Percentiles rank a stretch among this genome's conserved stretches.
phyloP scores from a whole-genome alignment of 37 sponge, comb jelly and placozoan genomes.

The Aplysina aerophoba region DNA sequence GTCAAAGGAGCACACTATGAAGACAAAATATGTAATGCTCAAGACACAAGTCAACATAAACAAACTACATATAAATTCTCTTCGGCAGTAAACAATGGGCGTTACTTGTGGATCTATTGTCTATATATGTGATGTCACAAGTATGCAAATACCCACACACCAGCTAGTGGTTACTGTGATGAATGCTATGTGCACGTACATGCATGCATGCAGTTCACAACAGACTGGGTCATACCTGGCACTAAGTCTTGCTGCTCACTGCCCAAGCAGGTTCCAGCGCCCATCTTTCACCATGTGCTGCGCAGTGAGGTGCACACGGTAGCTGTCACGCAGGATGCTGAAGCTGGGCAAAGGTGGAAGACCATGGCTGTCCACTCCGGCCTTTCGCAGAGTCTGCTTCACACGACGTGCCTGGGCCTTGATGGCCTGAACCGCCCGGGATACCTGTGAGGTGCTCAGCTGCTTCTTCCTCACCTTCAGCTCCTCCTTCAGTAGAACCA shows the following conservation, averaged over 20 bases:
- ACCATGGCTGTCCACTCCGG: constrained; percentile 41
- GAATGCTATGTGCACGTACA: no score
- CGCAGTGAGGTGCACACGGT: constrained; percentile 38
- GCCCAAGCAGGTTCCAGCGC: constrained; percentile 56
- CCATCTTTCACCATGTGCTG: constrained; percentile 59
- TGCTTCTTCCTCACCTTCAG: constrained; percentile 47
- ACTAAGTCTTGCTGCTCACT: background rate
- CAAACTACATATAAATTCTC: no score
- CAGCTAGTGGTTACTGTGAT: no score
- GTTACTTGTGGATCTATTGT: no score
- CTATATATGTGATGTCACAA: no score
- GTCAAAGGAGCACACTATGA: no score
- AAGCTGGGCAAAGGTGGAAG: constrained; percentile 35
- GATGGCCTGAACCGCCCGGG: background rate
- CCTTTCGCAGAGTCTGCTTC: constrained; percentile 18
- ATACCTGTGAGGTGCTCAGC: constrained; percentile 8
- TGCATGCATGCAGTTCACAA: no score
- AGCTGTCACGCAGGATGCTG: constrained; percentile 16
- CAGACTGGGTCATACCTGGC: no score
- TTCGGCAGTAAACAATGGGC: no score
- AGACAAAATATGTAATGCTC: no score
- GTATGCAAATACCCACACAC: no score
- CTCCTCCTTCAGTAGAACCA: constrained; percentile 48
- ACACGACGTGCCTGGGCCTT: constrained; percentile 8
- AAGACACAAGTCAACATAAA: no score